Percentiles rank a stretch among this genome's conserved stretches.
Evolutionary conservation across 2,888 invertebrate genomes (phyloP).

Genomic region (Epinotia ramella): DNA sequence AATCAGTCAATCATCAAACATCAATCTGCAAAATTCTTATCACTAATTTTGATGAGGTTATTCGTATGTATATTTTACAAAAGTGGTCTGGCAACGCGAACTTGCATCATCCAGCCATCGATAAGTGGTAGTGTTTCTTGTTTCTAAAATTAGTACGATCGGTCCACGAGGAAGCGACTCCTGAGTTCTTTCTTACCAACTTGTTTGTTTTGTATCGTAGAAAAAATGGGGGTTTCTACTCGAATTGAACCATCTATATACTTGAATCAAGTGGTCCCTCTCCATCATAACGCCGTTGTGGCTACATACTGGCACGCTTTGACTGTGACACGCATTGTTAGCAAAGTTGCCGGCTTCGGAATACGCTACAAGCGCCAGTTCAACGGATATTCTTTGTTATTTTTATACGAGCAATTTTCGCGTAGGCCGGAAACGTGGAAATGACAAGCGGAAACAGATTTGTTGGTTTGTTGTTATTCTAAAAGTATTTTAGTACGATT

Average conservation of each 20-base stretch:
- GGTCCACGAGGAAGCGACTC: neutral
- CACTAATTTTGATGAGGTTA: no score
- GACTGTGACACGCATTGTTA: slow-evolving; percentile 74
- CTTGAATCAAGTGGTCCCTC: neutral
- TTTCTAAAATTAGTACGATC: no score
- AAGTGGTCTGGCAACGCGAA: no score
- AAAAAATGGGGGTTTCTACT: neutral
- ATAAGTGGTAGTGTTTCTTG: no score
- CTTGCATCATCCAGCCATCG: no score
- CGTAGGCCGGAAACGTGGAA: slow-evolving; percentile 41
- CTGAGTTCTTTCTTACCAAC: neutral
- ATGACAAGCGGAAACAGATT: slow-evolving; percentile 41
- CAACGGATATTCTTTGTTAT: slow-evolving; percentile 43
- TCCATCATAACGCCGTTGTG: slow-evolving; percentile 2
- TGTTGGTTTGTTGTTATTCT: slow-evolving; percentile 23
- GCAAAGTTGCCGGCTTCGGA: slow-evolving; percentile 48
- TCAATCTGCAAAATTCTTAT: no score
- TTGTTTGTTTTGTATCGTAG: neutral
- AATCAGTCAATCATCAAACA: no score
- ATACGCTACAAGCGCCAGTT: slow-evolving; percentile 38
- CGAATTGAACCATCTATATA: neutral
- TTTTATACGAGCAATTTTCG: slow-evolving; percentile 44
- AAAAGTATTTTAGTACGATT: slow-evolving; percentile 18
- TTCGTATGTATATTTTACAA: no score
- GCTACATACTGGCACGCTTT: slow-evolving; percentile 62